Conservation (phyloP, 1,140 invertebrate genomes). For the Arctopsyche grandis region DNA sequence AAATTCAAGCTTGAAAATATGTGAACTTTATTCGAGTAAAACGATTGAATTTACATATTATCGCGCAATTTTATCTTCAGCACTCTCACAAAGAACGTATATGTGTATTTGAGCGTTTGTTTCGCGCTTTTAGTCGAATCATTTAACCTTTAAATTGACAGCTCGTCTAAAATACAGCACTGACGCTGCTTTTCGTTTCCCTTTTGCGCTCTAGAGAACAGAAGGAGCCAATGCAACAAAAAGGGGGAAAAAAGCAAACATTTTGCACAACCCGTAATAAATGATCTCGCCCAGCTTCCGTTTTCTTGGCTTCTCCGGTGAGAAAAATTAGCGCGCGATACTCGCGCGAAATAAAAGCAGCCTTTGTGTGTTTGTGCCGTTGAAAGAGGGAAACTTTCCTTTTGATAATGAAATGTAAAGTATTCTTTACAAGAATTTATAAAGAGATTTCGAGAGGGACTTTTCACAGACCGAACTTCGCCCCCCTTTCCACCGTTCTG, state of each 20-base stretch:
- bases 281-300: conserved; percentile 14
- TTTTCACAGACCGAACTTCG: conserved; percentile 28
- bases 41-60: no score
- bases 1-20: background rate
- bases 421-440: conserved; percentile 47
- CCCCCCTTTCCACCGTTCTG: background rate
- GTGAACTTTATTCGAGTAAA: background rate
- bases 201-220: background rate
- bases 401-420: conserved; percentile 50
- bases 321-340: conserved; percentile 19
- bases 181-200: background rate
- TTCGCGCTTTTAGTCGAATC: conserved; percentile 23
- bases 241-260: background rate
- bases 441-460: conserved; percentile 43
- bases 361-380: conserved; percentile 24
- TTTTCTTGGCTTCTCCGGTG: background rate
- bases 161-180: background rate
- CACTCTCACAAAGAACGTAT: no score
- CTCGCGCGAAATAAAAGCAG: conserved; percentile 3
- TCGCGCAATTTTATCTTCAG: no score
- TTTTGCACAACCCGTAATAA: background rate
- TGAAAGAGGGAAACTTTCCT: conserved; percentile 44
- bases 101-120: conserved; percentile 4
- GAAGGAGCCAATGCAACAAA: background rate
- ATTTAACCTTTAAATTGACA: conserved; percentile 30